These are phyloP conservation scores for Pelvicachromis taeniatus DNA, from an alignment of 2,113 vertebrate genomes.

Conservation along the genomic window DNA sequence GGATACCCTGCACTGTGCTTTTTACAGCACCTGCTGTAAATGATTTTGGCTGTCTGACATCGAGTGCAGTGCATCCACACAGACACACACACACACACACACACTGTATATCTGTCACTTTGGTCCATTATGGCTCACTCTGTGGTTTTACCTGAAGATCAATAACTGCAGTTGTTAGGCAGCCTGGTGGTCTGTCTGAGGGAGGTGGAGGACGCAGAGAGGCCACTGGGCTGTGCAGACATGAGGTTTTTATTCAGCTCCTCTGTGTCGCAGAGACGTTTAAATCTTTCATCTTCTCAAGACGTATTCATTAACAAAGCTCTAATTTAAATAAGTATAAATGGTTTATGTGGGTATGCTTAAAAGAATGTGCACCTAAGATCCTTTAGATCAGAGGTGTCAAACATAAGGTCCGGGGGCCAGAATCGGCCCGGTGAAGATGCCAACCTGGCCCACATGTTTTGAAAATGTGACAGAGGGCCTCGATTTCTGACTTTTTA, in stretches of 20 bases:
- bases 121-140: constrained; percentile 1
- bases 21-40: background rate
- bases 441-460: background rate
- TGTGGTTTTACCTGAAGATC: constrained; percentile 42
- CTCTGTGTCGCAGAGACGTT: background rate
- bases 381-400: background rate
- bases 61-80: constrained; percentile 1
- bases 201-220: background rate
- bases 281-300: background rate
- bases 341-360: background rate
- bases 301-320: fast-evolving
- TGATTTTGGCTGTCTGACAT: constrained; percentile 5
- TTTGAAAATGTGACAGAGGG: background rate
- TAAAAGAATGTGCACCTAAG: fast-evolving
- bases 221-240: background rate
- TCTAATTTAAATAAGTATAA: background rate
- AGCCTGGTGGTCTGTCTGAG: background rate
- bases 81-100: constrained; percentile 20
- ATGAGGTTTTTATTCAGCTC: background rate
- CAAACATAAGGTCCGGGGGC: background rate
- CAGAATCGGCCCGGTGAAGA: background rate
- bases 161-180: constrained; percentile 15
- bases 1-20: background rate
- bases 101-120: constrained; percentile 19
- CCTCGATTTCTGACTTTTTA: background rate